Percentiles rank a stretch among this genome's conserved stretches.
Conservation (phyloP, 2,888 invertebrate species). For the Serrognathus titanus region DNA sequence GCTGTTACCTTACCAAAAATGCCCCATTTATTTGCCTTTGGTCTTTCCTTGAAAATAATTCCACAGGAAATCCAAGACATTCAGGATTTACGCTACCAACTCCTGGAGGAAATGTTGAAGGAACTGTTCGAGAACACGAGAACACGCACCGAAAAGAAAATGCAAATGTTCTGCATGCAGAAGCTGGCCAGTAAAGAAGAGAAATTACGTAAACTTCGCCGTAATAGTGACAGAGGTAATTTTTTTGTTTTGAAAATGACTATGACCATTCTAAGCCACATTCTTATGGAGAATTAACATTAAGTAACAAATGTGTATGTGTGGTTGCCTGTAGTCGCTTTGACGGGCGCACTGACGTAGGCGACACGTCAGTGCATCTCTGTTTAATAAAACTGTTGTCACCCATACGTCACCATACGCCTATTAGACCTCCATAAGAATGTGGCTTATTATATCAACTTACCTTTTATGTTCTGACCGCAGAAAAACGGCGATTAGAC, state of each 20-base stretch:
- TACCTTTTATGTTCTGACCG: not conserved
- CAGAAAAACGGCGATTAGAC: constrained; percentile 22
- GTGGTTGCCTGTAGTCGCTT: too few species aligned
- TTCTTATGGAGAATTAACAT: too few species aligned
- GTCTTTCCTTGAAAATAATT: not conserved
- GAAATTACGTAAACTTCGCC: constrained; percentile 57
- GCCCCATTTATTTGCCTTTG: too few species aligned
- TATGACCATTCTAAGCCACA: too few species aligned
- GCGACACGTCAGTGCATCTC: too few species aligned
- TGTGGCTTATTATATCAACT: constrained; percentile 16
- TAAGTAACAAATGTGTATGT: too few species aligned
- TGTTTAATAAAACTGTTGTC: too few species aligned
- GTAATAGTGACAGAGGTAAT: constrained; percentile 52
- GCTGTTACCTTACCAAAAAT: not conserved
- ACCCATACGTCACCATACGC: too few species aligned
- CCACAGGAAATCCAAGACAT: constrained; percentile 67
- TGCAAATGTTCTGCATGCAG: constrained; percentile 52
- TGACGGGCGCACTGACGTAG: too few species aligned
- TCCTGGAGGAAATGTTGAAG: constrained; percentile 63
- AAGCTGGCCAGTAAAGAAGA: constrained; percentile 56
- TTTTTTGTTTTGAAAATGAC: too few species aligned
- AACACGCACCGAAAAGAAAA: constrained; percentile 48
- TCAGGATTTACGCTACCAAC: constrained; percentile 64
- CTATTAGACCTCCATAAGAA: not conserved
- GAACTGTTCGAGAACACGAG: constrained; percentile 53